phyloP scores from a whole-genome alignment of 2,888 invertebrate genomes.

The Trichogramma dendrolimi region DNA sequence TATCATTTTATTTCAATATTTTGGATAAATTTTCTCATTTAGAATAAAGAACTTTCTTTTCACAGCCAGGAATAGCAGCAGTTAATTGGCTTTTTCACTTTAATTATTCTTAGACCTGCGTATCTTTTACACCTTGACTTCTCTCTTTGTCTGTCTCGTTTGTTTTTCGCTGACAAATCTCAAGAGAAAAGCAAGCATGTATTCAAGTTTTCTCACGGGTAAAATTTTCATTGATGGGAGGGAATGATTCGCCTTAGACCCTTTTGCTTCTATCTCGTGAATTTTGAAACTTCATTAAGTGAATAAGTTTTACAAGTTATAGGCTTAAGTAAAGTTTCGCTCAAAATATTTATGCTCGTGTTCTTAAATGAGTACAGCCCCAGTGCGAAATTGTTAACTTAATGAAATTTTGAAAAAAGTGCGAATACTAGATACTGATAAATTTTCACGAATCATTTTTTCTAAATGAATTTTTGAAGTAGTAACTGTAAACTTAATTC shows the following conservation, averaged over 20 bases:
- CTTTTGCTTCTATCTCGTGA: slow-evolving; percentile 8
- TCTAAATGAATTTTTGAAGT: not conserved
- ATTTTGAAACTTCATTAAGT: slow-evolving; percentile 27
- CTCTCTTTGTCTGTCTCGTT: not conserved
- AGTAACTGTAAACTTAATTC: too few relatives aligned
- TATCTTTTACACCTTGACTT: not conserved
- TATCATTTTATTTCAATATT: too few relatives aligned
- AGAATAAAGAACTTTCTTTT: too few relatives aligned
- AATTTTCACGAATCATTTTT: not conserved
- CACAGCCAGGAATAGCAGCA: not conserved
- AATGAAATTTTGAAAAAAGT: not conserved
- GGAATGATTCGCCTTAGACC: slow-evolving; percentile 16
- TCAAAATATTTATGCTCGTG: too few relatives aligned
- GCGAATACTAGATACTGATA: too few relatives aligned
- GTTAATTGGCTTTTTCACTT: slow-evolving; percentile 19
- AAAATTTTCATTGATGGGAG: slow-evolving; percentile 20
- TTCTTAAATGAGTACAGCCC: slow-evolving; percentile 3
- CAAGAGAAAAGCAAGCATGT: slow-evolving; percentile 2
- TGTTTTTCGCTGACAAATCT: slow-evolving; percentile 15
- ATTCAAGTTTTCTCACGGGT: not conserved
- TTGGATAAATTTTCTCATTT: too few relatives aligned
- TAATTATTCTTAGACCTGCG: slow-evolving; percentile 19
- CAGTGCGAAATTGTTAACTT: slow-evolving; percentile 29
- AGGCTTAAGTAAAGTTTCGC: too few relatives aligned
- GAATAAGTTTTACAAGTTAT: too few relatives aligned